Conservation (phyloP, 2,888 invertebrate genomes). For the Drosophila monieri region DNA sequence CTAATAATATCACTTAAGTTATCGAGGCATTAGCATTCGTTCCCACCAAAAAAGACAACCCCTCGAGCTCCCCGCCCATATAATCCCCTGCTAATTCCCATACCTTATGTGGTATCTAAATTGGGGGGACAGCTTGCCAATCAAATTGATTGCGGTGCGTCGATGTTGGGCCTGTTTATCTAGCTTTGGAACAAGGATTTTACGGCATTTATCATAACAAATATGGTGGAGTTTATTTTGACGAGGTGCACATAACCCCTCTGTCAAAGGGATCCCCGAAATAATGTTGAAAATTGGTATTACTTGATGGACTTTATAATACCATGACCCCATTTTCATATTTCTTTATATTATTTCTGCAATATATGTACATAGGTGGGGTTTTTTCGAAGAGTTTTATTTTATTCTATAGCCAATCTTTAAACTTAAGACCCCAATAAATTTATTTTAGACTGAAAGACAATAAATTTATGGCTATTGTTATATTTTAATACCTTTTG, state of each 20-base stretch:
- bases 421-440: not conserved
- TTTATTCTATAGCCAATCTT: not conserved
- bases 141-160: slow-evolving; percentile 68
- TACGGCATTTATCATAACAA: slow-evolving; percentile 25
- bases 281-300: slow-evolving; percentile 5
- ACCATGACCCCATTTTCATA: not conserved
- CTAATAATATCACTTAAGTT: slow-evolving; percentile 28
- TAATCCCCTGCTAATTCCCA: slow-evolving; percentile 62
- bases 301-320: not conserved
- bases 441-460: not conserved
- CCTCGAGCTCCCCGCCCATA: slow-evolving; percentile 16
- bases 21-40: slow-evolving; percentile 31
- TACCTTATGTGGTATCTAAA: slow-evolving; percentile 55
- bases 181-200: slow-evolving; percentile 34
- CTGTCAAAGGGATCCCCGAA: slow-evolving; percentile 12
- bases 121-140: slow-evolving; percentile 70
- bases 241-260: slow-evolving; percentile 5
- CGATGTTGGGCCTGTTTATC: slow-evolving; percentile 34
- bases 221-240: slow-evolving; percentile 10
- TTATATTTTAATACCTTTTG: not conserved
- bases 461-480: not conserved
- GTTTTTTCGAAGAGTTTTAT: not conserved
- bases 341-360: not conserved
- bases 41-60: slow-evolving; percentile 18
- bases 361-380: not conserved